Evolutionary conservation across 2,888 invertebrate species (phyloP).

Genomic region (Aphodius sticticus): DNA sequence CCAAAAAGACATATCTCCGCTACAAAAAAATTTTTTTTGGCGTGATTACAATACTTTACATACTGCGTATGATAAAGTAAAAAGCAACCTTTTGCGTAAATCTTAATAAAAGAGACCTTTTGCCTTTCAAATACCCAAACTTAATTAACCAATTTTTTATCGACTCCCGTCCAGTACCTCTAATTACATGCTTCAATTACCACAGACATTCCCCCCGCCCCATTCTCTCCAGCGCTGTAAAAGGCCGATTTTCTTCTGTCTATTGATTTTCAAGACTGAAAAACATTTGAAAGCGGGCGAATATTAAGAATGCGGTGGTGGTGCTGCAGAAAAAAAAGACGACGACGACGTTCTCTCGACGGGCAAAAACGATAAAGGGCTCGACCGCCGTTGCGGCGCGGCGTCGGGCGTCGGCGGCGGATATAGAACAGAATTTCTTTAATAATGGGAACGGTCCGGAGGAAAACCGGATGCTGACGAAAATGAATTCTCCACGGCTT

Average conservation of each 20-base stretch:
- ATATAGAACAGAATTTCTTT: slow-evolving; percentile 4
- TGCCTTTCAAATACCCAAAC: too few species aligned
- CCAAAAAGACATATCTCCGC: too few species aligned
- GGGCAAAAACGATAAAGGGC: slow-evolving; percentile 4
- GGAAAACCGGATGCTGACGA: not conserved
- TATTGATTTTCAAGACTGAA: slow-evolving; percentile 4
- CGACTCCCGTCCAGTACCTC: too few species aligned
- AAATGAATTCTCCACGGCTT: slow-evolving; percentile 4
- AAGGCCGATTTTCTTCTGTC: not conserved
- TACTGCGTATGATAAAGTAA: too few species aligned
- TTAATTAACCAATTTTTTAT: too few species aligned
- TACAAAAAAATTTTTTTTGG: too few species aligned
- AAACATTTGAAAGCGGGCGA: not conserved
- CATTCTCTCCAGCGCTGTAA: not conserved
- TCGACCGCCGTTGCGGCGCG: not conserved
- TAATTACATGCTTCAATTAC: too few species aligned
- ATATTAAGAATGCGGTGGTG: not conserved
- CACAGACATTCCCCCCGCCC: too few species aligned
- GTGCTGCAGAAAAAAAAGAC: not conserved
- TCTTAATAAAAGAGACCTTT: too few species aligned
- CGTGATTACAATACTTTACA: too few species aligned
- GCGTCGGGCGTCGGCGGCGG: not conserved
- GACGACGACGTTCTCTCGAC: not conserved
- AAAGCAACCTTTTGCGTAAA: too few species aligned
- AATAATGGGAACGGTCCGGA: slow-evolving; percentile 4